Base-by-base conservation (phyloP, 1,140 invertebrate species). In the Ips typographus region DNA sequence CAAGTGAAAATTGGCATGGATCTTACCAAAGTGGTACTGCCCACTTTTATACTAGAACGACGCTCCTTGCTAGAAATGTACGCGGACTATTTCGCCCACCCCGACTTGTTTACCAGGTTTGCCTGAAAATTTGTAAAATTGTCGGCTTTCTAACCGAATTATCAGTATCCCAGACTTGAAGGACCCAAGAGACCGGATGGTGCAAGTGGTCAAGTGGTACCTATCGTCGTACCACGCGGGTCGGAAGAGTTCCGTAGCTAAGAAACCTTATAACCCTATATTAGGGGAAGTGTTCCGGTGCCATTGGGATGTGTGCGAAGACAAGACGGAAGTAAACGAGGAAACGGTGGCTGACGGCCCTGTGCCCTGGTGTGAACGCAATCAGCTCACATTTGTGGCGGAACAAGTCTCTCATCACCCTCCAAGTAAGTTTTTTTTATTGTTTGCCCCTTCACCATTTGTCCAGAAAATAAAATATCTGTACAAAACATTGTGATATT, bases 391-490 rank as follows among this genome's bases (percentile, higher is more conserved):
- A 4, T 99, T 98, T 82, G 87, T 97, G 68, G 96, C 97, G 1
- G 98, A 99, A 83, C 98, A 99, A 85, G 98, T 99, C 2, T 98
- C 95, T 5, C 98, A 99, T 85, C 98, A 99, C 86, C 98, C 98
- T 6, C 98, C 98, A 72, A 92, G 93, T 94, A 85, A 84, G 81
- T 78, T 41, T 37, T 8, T 3, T 55, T 36, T 55, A 55, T 55
- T 55, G 2, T 55, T 7, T 22, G 6, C 52, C 3, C 37, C 37
- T 22, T 22, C 22, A 22, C 22, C 22, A 22, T 22, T 22, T 22
- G 22, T 22, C 22, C 22, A 22, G 22, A 0, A 0, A 22, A 22
- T 22, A 22, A 22, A 22, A 22, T 22, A 22, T 22, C 22, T 22
- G 22, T 22, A 22, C 22, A 22, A 22, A 22, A 22, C 22, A 22